phyloP scores from a whole-genome alignment of 2,888 invertebrate genomes.

The Linnaemya tessellans region DNA sequence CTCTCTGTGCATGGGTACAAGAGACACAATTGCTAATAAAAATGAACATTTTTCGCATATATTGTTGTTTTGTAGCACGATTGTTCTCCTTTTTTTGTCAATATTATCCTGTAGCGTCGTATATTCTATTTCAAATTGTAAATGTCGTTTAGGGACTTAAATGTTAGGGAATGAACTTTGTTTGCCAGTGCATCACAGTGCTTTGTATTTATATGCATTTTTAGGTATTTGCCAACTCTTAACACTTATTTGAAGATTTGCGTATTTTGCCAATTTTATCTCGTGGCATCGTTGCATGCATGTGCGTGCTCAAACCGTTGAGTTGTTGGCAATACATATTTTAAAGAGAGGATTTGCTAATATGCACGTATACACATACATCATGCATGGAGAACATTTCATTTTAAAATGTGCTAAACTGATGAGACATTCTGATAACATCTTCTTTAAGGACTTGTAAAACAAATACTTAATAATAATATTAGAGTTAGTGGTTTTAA shows the following conservation, averaged over 20 bases:
- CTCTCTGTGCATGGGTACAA: too few relatives aligned
- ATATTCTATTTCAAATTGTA: slow-evolving; percentile 67
- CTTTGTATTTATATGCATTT: neutral
- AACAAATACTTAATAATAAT: neutral
- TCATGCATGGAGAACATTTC: slow-evolving; percentile 29
- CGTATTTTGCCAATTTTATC: slow-evolving; percentile 59
- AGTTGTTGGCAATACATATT: slow-evolving; percentile 42
- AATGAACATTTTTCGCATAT: slow-evolving; percentile 20
- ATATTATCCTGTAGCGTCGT: neutral
- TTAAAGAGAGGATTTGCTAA: slow-evolving; percentile 49
- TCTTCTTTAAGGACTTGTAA: neutral
- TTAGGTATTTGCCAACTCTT: slow-evolving; percentile 34
- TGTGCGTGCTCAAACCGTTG: neutral
- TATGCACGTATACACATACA: too few relatives aligned
- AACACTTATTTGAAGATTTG: slow-evolving; percentile 59
- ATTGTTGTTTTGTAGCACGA: slow-evolving; percentile 12
- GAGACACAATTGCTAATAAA: slow-evolving; percentile 10
- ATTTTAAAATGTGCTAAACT: slow-evolving; percentile 23
- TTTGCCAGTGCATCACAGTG: slow-evolving; percentile 27
- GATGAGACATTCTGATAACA: neutral
- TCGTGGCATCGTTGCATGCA: slow-evolving; percentile 17
- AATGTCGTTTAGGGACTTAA: slow-evolving; percentile 65
- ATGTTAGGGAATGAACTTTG: slow-evolving; percentile 39
- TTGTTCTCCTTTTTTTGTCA: neutral
- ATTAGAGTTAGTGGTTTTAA: neutral